A percentile compares a stretch with the other conserved stretches of the same genome.
phyloP scores from a whole-genome alignment of 2,113 vertebrate genomes.

The Hydrolagus affinis region DNA sequence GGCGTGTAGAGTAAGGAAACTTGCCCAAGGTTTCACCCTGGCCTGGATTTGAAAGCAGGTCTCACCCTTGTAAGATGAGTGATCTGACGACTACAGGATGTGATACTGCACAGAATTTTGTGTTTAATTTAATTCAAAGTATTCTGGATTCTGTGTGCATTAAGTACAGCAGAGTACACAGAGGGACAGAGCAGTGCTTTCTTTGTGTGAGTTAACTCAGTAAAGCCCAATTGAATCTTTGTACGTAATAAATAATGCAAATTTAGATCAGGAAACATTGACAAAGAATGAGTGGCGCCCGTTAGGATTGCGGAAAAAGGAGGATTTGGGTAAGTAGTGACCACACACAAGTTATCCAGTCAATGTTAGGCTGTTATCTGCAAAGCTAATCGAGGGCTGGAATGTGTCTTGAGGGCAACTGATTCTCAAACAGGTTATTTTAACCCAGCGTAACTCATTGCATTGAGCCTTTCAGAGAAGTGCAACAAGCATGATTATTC shows the following conservation, averaged over 20 bases:
- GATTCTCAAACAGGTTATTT: background rate
- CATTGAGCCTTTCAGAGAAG: background rate
- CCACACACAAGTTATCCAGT: background rate
- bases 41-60: too few relatives aligned
- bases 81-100: too few relatives aligned
- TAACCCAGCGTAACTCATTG: background rate
- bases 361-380: background rate
- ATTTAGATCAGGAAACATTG: background rate
- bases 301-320: background rate
- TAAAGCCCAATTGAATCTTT: background rate
- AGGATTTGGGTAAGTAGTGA: background rate
- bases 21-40: too few relatives aligned
- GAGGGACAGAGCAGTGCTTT: too few relatives aligned
- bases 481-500: background rate
- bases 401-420: background rate
- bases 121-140: too few relatives aligned
- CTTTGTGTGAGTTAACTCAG: background rate
- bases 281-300: background rate
- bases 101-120: too few relatives aligned
- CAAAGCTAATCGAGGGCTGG: background rate
- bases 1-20: too few relatives aligned
- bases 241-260: background rate
- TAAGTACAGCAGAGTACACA: too few relatives aligned
- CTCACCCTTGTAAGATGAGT: too few relatives aligned
- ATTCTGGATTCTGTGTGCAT: too few relatives aligned